Evolutionary conservation across 2,888 invertebrate species (phyloP).

Genomic region (Andrena haemorrhoa): DNA sequence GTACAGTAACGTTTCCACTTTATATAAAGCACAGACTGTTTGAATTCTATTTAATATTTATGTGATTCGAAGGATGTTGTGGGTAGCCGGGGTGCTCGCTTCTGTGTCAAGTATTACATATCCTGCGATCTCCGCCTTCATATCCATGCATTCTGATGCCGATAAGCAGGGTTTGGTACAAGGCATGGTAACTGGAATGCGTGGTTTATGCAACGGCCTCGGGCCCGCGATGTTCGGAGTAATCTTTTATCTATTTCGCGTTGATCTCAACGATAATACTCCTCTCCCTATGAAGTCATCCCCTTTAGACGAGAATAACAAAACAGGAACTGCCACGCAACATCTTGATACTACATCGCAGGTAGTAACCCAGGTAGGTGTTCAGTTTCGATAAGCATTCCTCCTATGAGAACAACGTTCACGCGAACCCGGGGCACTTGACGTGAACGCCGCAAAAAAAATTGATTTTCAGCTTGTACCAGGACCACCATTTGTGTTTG

Average conservation of each 20-base stretch:
- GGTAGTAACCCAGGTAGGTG: constrained; percentile 76
- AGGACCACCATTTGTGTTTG: constrained; percentile 99
- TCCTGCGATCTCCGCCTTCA: constrained; percentile 99
- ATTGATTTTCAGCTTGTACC: constrained; percentile 90
- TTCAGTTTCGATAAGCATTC: neutral
- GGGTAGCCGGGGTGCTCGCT: constrained; percentile 98
- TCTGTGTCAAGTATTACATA: constrained; percentile 98
- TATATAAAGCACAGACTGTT: neutral
- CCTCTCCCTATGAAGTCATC: constrained; percentile 79
- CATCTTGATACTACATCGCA: constrained; percentile 86
- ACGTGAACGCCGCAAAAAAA: constrained; percentile 4
- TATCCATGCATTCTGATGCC: constrained; percentile 98
- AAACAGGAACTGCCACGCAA: constrained; percentile 83
- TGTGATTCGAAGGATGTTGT: constrained; percentile 94
- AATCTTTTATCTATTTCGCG: constrained; percentile 99
- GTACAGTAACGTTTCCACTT: neutral
- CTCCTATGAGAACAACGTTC: neutral
- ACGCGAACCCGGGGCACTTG: too few relatives aligned
- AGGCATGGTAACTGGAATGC: constrained; percentile 99
- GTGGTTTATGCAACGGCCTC: constrained; percentile 98
- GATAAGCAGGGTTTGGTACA: constrained; percentile 98
- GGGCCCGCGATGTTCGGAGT: constrained; percentile 99
- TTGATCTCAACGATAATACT: constrained; percentile 94
- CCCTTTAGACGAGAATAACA: constrained; percentile 85
- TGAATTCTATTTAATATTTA: constrained; percentile 21